phyloP scores from a whole-genome alignment of 2,888 invertebrate species.

The Agrotis puta region DNA sequence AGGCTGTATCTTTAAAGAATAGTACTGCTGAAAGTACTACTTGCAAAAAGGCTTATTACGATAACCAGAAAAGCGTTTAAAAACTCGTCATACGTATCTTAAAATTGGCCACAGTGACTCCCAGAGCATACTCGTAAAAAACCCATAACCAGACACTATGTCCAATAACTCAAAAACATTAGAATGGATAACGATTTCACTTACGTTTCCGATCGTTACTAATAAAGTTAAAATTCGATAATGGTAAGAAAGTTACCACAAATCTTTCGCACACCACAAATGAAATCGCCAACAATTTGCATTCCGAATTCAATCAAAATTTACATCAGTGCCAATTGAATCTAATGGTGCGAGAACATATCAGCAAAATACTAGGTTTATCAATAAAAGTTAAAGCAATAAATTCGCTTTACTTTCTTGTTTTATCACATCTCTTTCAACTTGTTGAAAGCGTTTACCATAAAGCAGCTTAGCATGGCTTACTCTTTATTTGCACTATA shows the following conservation, averaged over 20 bases:
- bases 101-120: background rate
- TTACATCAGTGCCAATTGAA: conserved; percentile 34
- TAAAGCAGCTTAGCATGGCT: background rate
- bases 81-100: background rate
- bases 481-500: background rate
- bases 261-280: conserved; percentile 67
- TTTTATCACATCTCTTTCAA: background rate
- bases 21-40: background rate
- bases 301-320: conserved; percentile 59
- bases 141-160: conserved; percentile 22
- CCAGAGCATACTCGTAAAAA: conserved; percentile 14
- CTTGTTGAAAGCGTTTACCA: background rate
- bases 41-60: background rate
- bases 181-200: conserved; percentile 64
- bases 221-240: conserved; percentile 62
- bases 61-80: background rate
- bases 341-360: conserved; percentile 31
- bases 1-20: no score
- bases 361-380: conserved; percentile 1
- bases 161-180: conserved; percentile 41
- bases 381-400: conserved; percentile 3
- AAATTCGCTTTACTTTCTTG: conserved; percentile 24
- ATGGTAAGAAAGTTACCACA: conserved; percentile 63
- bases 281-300: conserved; percentile 60
- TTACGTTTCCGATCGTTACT: conserved; percentile 54